A percentile compares a stretch with the other conserved stretches of the same genome.
phyloP scores from a whole-genome alignment of 2,797 vertebrate genomes.

The Takifugu rubripes region DNA sequence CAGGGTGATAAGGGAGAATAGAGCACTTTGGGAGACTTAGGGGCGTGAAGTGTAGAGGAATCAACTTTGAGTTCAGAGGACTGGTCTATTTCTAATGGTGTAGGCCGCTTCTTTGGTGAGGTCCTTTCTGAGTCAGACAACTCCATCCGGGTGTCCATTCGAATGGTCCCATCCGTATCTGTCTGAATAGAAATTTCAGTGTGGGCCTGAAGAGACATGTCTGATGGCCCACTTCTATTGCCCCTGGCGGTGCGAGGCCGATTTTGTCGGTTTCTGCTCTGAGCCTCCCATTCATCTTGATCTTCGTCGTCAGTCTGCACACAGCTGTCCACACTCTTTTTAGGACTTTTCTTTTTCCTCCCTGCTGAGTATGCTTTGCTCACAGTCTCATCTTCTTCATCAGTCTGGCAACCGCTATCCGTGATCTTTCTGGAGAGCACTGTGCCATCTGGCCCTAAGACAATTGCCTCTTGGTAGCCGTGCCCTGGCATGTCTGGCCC shows the following conservation, averaged over 20 bases:
- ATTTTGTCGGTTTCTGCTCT: slow-evolving; percentile 74
- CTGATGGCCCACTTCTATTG: slow-evolving; percentile 79
- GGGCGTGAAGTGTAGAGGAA: slow-evolving; percentile 81
- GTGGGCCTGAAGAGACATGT: slow-evolving; percentile 87
- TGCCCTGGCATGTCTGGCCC: slow-evolving; percentile 83
- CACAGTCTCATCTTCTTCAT: slow-evolving; percentile 88
- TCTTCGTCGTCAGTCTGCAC: slow-evolving; percentile 99
- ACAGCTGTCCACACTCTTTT: slow-evolving; percentile 95
- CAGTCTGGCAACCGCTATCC: slow-evolving; percentile 96
- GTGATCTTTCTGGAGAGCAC: slow-evolving; percentile 84
- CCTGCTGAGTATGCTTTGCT: slow-evolving; percentile 84
- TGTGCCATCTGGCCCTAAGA: slow-evolving; percentile 76
- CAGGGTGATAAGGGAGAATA: slow-evolving; percentile 95
- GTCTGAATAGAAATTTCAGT: slow-evolving; percentile 99
- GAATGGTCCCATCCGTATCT: slow-evolving; percentile 90
- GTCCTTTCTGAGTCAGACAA: slow-evolving; percentile 87
- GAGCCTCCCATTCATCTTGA: slow-evolving; percentile 95
- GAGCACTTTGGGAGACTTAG: slow-evolving; percentile 96
- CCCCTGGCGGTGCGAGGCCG: slow-evolving; percentile 73
- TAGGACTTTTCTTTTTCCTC: slow-evolving; percentile 84
- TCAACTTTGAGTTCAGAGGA: slow-evolving; percentile 88
- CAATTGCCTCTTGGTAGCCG: slow-evolving; percentile 78
- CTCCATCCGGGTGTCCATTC: slow-evolving; percentile 91
- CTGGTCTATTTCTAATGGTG: slow-evolving; percentile 92
- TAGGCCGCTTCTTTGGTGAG: slow-evolving; percentile 89